A percentile compares a stretch with the other conserved stretches of the same genome.
Conservation (phyloP, 2,888 invertebrate genomes). For the Aleiodes testaceus region DNA sequence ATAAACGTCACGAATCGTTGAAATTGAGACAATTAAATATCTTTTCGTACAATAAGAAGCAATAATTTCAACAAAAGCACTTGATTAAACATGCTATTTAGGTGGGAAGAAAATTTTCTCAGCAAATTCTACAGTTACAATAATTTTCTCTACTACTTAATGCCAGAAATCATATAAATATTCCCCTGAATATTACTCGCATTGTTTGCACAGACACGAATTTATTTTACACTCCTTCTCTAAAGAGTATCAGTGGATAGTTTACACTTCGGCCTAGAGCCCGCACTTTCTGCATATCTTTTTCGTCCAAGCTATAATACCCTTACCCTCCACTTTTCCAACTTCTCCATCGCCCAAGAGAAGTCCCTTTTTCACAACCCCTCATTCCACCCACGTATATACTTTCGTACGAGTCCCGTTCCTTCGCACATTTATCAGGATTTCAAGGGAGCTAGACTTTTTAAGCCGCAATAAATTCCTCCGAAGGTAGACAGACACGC, state of each 20-base stretch:
- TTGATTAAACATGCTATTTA: conserved; percentile 17
- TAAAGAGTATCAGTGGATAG: conserved; percentile 49
- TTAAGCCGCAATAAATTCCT: conserved; percentile 72
- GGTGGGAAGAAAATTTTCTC: neutral
- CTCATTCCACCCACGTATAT: conserved; percentile 41
- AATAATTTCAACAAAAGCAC: neutral
- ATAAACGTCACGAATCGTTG: conserved; percentile 28
- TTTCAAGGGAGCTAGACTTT: conserved; percentile 79
- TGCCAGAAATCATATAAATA: conserved; percentile 25
- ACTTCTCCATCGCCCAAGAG: conserved; percentile 33
- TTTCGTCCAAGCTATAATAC: conserved; percentile 46
- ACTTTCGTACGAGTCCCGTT: conserved; percentile 54
- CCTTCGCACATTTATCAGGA: conserved; percentile 79
- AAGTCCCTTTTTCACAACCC: neutral
- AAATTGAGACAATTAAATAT: conserved; percentile 8
- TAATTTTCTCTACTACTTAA: conserved; percentile 32
- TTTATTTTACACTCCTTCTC: conserved; percentile 49
- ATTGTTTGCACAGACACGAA: conserved; percentile 58
- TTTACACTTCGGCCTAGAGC: conserved; percentile 70
- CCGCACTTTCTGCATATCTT: conserved; percentile 54
- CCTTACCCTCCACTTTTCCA: conserved; percentile 7
- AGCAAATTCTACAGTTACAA: conserved; percentile 4
- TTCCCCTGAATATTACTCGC: neutral
- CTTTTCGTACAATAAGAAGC: too few relatives aligned
- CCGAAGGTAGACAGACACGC: conserved; percentile 48